Conservation (phyloP, 1,140 invertebrate species). For the Diorhabda carinulata region DNA sequence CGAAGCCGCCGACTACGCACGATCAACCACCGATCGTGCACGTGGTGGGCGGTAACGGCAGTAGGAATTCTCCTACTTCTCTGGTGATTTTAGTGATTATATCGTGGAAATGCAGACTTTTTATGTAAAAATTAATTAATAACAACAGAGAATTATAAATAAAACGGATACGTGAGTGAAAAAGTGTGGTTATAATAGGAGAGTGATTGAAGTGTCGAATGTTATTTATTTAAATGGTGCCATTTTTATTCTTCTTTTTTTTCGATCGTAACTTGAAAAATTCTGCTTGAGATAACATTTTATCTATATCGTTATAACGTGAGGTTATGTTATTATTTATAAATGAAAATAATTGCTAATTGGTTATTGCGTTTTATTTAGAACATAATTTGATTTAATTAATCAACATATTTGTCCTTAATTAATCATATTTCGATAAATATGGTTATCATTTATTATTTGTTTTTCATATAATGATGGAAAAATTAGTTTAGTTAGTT, state of each 20-base stretch:
- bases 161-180: neutral
- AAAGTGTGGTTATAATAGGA: neutral
- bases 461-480: too few species aligned
- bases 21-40: conserved; percentile 10
- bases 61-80: neutral
- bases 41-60: neutral
- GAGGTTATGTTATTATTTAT: too few species aligned
- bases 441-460: too few species aligned
- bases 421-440: too few species aligned
- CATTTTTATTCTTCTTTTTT: neutral
- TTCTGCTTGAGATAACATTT: too few species aligned
- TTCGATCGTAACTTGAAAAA: too few species aligned
- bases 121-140: neutral
- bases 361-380: too few species aligned
- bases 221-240: neutral
- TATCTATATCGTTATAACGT: too few species aligned
- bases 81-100: neutral
- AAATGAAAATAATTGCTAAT: too few species aligned
- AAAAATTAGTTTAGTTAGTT: too few species aligned
- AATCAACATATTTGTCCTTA: too few species aligned
- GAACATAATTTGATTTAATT: too few species aligned
- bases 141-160: neutral
- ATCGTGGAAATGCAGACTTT: neutral
- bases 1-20: conserved; percentile 4
- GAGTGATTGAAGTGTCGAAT: neutral